Conservation (phyloP, 2,113 vertebrate genomes). For the Emydura subglobosa region DNA sequence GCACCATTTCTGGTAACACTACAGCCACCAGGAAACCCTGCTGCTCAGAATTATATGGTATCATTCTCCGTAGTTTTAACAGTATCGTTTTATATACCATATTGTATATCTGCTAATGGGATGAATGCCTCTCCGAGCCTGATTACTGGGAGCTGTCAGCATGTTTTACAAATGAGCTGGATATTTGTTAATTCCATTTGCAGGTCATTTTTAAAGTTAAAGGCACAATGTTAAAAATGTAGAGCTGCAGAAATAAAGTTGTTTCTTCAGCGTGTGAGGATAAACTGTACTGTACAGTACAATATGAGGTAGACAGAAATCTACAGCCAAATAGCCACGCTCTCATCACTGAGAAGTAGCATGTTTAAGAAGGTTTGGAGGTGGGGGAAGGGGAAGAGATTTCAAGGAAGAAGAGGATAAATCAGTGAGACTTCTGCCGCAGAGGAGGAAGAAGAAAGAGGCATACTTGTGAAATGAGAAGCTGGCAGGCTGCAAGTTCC, state of each 20-base stretch:
- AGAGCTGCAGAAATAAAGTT: not conserved
- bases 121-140: not conserved
- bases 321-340: fast-evolving
- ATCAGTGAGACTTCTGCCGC: not conserved
- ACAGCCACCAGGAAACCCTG: not conserved
- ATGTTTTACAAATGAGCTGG: not conserved
- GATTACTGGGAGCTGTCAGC: fast-evolving
- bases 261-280: not conserved
- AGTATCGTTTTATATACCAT: fast-evolving
- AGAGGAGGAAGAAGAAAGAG: not conserved
- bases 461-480: conserved; percentile 90
- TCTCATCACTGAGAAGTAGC: not conserved
- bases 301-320: not conserved
- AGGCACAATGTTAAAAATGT: not conserved
- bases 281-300: not conserved
- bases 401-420: fast-evolving
- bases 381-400: not conserved
- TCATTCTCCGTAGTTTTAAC: not conserved
- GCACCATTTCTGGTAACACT: not conserved
- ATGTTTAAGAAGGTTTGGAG: not conserved
- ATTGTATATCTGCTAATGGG: not conserved
- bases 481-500: conserved; percentile 91
- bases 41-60: not conserved
- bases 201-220: not conserved
- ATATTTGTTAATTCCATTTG: not conserved